phyloP scores from a whole-genome alignment of 2,113 vertebrate genomes.

The Xyliphius kryptos region DNA sequence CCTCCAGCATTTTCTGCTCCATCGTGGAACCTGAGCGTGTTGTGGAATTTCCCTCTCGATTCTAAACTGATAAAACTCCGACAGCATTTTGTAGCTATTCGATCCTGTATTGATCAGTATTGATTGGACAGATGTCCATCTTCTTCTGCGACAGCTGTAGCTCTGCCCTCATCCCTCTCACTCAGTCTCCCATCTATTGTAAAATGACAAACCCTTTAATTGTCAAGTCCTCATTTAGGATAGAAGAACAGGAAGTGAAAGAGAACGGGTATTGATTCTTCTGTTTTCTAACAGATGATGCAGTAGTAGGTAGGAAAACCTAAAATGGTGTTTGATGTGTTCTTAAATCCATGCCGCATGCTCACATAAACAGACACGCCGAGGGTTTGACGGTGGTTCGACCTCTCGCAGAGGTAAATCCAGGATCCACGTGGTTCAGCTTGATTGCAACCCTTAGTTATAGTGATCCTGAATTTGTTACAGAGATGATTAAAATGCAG shows the following conservation, averaged over 20 bases:
- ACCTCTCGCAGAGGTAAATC: not conserved
- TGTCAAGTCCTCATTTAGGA: conserved; percentile 29
- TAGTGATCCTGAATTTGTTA: conserved; percentile 26
- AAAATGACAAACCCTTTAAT: conserved; percentile 28
- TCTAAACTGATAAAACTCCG: no score
- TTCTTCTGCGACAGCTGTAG: conserved; percentile 30
- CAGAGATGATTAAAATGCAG: conserved; percentile 31
- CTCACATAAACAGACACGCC: not conserved
- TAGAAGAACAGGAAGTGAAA: conserved; percentile 17
- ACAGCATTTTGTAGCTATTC: no score
- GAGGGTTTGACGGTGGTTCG: not conserved
- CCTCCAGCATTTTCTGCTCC: no score
- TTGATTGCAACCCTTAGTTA: conserved; percentile 20
- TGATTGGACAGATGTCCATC: conserved; percentile 33
- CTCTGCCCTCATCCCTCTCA: conserved; percentile 4
- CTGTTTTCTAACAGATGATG: conserved; percentile 7
- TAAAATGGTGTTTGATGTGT: not conserved
- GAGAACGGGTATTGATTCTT: conserved; percentile 32
- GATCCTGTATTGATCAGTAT: no score
- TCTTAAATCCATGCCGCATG: no score
- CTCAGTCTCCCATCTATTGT: conserved; percentile 15
- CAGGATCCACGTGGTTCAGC: not conserved
- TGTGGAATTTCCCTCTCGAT: no score
- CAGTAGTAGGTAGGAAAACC: not conserved
- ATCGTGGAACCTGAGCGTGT: no score